Conservation (phyloP, 2,113 vertebrate species). For the Pollimyrus isidori region DNA sequence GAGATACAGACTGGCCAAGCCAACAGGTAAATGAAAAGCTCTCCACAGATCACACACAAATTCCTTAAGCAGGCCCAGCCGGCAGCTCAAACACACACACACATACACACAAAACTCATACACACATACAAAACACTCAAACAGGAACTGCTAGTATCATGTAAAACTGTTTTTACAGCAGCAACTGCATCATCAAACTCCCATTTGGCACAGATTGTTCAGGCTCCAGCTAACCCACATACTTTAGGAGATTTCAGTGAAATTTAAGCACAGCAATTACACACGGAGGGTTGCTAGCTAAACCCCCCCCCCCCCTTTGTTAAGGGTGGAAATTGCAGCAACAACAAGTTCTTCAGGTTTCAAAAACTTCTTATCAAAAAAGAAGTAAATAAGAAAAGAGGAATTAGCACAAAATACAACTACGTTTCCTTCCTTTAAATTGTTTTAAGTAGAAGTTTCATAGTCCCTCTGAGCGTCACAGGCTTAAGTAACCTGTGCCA, state of each 20-base stretch:
- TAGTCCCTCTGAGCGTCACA: background rate
- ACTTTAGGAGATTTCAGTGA: background rate
- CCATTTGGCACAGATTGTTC: background rate
- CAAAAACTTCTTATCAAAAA: background rate
- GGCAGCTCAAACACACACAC: too few species aligned
- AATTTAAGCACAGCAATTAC: conserved; percentile 2
- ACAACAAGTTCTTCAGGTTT: background rate
- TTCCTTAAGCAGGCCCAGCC: background rate
- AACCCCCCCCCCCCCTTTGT: background rate
- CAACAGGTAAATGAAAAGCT: background rate
- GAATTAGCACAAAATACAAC: background rate
- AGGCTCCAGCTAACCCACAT: background rate
- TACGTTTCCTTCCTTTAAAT: background rate
- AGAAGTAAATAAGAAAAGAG: background rate
- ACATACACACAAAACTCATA: too few species aligned
- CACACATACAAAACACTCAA: too few species aligned
- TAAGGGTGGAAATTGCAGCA: background rate
- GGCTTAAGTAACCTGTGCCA: background rate
- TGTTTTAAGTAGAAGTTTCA: background rate
- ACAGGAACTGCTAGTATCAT: background rate
- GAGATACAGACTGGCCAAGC: background rate
- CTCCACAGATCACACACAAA: background rate
- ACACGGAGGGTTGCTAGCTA: background rate
- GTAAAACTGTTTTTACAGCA: background rate
- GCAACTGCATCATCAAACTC: background rate